Conservation (phyloP, 1,140 invertebrate genomes). For the Drosophila pachea region DNA sequence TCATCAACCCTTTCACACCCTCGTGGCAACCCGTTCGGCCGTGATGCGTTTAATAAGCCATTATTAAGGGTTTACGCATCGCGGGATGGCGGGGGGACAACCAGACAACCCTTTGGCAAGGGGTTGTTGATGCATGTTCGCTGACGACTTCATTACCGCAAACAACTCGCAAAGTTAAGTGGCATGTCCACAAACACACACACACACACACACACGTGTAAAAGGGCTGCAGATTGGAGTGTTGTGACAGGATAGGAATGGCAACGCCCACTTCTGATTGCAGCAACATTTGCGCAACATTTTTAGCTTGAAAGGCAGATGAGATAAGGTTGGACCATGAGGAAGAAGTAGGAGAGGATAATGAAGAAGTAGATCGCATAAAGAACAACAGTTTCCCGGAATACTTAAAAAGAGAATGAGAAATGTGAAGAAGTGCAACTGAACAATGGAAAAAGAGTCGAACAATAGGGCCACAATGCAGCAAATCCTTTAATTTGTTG, state of each 20-base stretch:
- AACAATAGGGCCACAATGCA: conserved; percentile 38
- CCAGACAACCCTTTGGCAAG: conserved; percentile 7
- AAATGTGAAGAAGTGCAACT: neutral
- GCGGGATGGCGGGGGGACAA: neutral
- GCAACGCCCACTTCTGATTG: conserved; percentile 27
- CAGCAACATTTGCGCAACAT: conserved; percentile 51
- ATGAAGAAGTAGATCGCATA: conserved; percentile 22
- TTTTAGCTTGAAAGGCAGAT: conserved; percentile 22
- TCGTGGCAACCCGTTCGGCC: conserved; percentile 29
- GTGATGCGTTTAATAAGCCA: conserved; percentile 60
- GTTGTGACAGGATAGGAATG: conserved; percentile 36
- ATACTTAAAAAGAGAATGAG: conserved; percentile 31
- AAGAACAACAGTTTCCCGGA: conserved; percentile 42
- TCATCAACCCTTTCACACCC: conserved; percentile 54
- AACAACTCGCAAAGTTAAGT: conserved; percentile 46
- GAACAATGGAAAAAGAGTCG: conserved; percentile 32
- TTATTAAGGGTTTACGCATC: conserved; percentile 44
- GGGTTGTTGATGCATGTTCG: conserved; percentile 27
- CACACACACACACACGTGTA: neutral
- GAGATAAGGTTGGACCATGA: no score
- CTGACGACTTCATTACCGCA: conserved; percentile 47
- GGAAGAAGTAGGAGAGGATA: conserved; percentile 4
- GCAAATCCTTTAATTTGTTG: conserved; percentile 64
- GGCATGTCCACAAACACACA: conserved; percentile 42
- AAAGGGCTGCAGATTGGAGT: conserved; percentile 2